phyloP scores from a whole-genome alignment of 2,113 vertebrate species.

The Nasalis larvatus region DNA sequence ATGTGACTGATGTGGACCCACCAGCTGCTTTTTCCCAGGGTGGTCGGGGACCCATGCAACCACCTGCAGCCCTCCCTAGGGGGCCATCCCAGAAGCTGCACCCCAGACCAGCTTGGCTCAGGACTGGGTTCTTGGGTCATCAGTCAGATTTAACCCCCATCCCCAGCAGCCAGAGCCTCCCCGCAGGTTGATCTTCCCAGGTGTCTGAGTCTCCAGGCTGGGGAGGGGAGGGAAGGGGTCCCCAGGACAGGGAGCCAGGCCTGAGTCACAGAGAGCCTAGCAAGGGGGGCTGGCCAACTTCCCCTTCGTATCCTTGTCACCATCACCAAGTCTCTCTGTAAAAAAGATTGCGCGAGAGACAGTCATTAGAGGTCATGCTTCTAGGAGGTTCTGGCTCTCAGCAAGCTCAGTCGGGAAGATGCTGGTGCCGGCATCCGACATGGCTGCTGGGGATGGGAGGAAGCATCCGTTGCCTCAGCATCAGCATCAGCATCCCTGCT shows the following conservation, averaged over 20 bases:
- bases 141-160: too few species aligned
- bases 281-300: rapidly evolving
- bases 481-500: rapidly evolving
- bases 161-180: background rate
- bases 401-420: too few species aligned
- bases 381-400: background rate
- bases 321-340: background rate
- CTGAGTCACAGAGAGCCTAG: rapidly evolving
- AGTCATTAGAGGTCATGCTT: background rate
- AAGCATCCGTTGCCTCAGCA: rapidly evolving
- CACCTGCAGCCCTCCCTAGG: rapidly evolving
- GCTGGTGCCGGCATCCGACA: rapidly evolving
- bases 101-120: rapidly evolving
- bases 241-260: background rate
- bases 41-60: rapidly evolving
- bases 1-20: too few species aligned
- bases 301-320: too few species aligned
- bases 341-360: background rate
- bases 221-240: rapidly evolving
- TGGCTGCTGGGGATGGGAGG: background rate
- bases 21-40: background rate
- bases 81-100: rapidly evolving
- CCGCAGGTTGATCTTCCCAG: rapidly evolving
- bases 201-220: too few species aligned
- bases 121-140: too few species aligned